A percentile compares a stretch with the other conserved stretches of the same genome.
These are phyloP conservation scores for Willisornis vidua DNA, from an alignment of 2,113 vertebrate species.

Conservation along the genomic window DNA sequence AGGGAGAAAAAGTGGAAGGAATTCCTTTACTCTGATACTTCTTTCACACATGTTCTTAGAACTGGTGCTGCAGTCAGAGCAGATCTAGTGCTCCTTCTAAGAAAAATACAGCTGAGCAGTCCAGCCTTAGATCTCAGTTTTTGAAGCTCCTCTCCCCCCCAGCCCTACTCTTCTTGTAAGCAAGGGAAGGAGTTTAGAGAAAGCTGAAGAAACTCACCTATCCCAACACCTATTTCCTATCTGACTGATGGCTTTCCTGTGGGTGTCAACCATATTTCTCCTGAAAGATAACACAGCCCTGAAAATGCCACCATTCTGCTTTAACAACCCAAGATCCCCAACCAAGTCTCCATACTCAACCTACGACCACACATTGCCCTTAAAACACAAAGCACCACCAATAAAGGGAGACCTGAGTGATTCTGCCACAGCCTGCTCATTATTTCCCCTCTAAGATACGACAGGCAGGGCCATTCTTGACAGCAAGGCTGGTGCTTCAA, in stretches of 20 bases:
- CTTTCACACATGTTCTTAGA: not conserved
- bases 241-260: not conserved
- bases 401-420: not conserved
- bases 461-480: not conserved
- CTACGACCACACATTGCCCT: not conserved
- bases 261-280: not conserved
- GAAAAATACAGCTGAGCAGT: not conserved
- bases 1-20: not conserved
- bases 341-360: not conserved
- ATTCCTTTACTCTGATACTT: not conserved
- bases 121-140: not conserved
- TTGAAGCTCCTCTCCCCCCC: not conserved
- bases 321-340: not conserved
- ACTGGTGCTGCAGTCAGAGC: not conserved
- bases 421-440: not conserved
- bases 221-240: not conserved
- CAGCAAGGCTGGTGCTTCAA: not conserved
- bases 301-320: not conserved
- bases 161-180: not conserved
- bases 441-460: not conserved
- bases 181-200: not conserved
- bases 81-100: not conserved
- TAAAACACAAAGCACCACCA: not conserved
- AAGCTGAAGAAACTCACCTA: not conserved
- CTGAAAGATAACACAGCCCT: not conserved